Percentiles rank a stretch among this genome's conserved stretches.
Evolutionary conservation across 92 coral and sea anemone species (phyloP).

Genomic region (Siderastrea radians): DNA sequence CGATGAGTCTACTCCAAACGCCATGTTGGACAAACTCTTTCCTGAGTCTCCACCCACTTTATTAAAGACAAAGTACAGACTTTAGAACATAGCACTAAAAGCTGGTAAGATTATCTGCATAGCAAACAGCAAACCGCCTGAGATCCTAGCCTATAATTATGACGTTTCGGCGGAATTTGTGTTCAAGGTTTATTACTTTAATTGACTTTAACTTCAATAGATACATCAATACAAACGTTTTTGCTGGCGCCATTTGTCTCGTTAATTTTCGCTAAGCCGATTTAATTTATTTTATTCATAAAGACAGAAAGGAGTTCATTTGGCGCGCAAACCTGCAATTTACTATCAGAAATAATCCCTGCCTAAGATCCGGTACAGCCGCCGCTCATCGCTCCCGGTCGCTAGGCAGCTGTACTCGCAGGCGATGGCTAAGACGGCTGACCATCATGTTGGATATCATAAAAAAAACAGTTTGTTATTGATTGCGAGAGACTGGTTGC

Average conservation of each 20-base stretch:
- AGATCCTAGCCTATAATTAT: slow-evolving; percentile 25
- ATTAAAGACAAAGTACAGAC: background rate
- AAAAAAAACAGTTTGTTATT: too few species aligned
- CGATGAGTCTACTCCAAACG: background rate
- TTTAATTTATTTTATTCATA: slow-evolving; percentile 6
- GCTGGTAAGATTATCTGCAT: background rate
- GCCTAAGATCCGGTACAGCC: too few species aligned
- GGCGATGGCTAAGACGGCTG: too few species aligned
- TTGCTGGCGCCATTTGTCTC: slow-evolving; percentile 51
- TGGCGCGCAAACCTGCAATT: too few species aligned
- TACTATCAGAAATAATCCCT: too few species aligned
- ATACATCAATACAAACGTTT: slow-evolving; percentile 14
- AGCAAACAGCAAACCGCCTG: slow-evolving; percentile 7
- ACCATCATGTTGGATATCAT: too few species aligned
- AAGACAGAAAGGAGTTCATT: background rate
- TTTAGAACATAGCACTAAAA: background rate
- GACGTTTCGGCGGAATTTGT: slow-evolving; percentile 31
- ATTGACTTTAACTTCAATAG: slow-evolving; percentile 44
- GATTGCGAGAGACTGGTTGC: too few species aligned
- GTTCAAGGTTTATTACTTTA: slow-evolving; percentile 34
- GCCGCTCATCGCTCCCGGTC: too few species aligned
- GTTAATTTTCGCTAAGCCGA: slow-evolving; percentile 3
- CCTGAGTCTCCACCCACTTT: background rate
- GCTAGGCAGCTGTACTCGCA: too few species aligned
- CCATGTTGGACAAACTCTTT: background rate